Base-by-base conservation (phyloP, 2,113 vertebrate species). In the Lepisosteus oculatus region DNA sequence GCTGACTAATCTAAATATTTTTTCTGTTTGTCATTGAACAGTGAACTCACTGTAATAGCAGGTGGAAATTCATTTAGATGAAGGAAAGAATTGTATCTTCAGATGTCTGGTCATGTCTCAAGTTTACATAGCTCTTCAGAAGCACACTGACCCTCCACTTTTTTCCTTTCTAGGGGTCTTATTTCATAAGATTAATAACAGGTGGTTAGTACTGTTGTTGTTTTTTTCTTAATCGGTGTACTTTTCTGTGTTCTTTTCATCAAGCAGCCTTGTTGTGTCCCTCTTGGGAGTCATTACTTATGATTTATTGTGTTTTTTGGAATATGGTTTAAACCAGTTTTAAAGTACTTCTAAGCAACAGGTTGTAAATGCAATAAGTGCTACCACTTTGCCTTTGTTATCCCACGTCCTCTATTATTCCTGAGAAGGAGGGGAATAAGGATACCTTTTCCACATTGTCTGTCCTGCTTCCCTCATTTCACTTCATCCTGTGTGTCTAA, bases 181-280 rank as follows among this genome's bases (percentile, higher is more conserved):
- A 66, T 83, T 79, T 78, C 51, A 82, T 83, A 82, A 80, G 75
- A 74, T 72, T 71, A 79, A 72, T 70, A 85, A 83, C 87, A 87
- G 84, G 85, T 85, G 84, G 80, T 80, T 78, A 77, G 72, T 77
- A 78, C 77, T 82, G 68, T 78, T 78, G 73, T 78, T 76, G 75
- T 77, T 72, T 65, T 75, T 76, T 54, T 75, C 73, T 72, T 47
- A 61, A 29, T 76, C 69, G 73, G 77, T 80, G 70, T 74, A 75
- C 71, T 81, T 79, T 76, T 55, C 77, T 6, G 47, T 51, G 47
- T 51, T 51, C 9, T 51, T 51, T 51, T 51, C 47, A 51, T 51
- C 47, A 51, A 51, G 9, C 1, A 6, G 9, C 47, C 47, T 51
- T 6, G 47, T 51, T 51, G 47, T 51, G 9, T 29, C 29, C 29